Percentiles rank a stretch among this genome's conserved stretches.
phyloP scores from a whole-genome alignment of 2,888 invertebrate genomes.

The Homarus gammarus region DNA sequence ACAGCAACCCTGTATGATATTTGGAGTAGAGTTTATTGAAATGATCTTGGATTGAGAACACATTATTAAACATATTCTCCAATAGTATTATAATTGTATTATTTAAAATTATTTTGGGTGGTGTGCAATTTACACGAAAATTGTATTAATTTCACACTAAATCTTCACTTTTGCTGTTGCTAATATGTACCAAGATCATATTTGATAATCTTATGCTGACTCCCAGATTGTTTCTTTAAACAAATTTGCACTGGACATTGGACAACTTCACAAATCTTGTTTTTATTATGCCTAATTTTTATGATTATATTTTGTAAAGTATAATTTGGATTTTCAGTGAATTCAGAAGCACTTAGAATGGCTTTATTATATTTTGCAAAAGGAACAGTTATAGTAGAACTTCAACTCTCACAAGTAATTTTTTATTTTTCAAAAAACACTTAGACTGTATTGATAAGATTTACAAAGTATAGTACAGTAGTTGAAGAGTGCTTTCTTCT shows the following conservation, averaged over 20 bases:
- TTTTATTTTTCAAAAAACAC: no score
- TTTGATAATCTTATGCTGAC: not conserved
- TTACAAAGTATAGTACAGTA: no score
- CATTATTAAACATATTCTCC: not conserved
- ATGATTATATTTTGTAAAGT: not conserved
- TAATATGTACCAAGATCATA: not conserved
- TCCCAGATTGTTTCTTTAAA: not conserved
- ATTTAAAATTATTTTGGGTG: not conserved
- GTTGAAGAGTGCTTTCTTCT: no score
- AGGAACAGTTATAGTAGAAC: not conserved
- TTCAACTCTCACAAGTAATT: no score
- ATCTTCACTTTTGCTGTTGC: no score
- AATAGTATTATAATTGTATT: not conserved
- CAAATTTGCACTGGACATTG: not conserved
- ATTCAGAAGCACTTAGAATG: not conserved
- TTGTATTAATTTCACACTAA: no score
- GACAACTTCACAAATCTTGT: not conserved
- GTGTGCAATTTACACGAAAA: not conserved
- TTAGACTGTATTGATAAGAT: no score
- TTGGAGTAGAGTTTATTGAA: not conserved
- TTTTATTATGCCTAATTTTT: not conserved
- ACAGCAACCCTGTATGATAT: slow-evolving; percentile 22
- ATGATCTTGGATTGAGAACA: not conserved
- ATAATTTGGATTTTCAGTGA: not conserved
- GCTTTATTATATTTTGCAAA: not conserved